Percentiles rank a stretch among this genome's conserved stretches.
Evolutionary conservation across 2,888 invertebrate genomes (phyloP).

Genomic region (Chamaedrilus cognettii): DNA sequence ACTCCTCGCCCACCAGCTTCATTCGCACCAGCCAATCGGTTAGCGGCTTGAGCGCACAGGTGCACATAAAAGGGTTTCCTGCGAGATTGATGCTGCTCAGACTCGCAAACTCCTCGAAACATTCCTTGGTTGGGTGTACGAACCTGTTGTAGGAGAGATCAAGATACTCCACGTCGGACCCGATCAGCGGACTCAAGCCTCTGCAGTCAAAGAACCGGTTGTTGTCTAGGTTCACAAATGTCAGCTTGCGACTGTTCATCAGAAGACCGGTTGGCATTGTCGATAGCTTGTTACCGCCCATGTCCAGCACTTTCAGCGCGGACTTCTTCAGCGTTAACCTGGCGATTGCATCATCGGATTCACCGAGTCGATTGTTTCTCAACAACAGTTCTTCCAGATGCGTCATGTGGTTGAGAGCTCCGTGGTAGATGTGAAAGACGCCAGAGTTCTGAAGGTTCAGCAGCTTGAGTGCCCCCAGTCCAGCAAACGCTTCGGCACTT

Average conservation of each 20-base stretch:
- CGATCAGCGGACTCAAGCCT: not conserved
- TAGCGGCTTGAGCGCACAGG: slow-evolving; percentile 12
- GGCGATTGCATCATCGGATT: slow-evolving; percentile 10
- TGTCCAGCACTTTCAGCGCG: slow-evolving; percentile 17
- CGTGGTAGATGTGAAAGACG: slow-evolving; percentile 22
- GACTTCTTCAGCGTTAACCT: slow-evolving; percentile 23
- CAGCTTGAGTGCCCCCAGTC: slow-evolving; percentile 14
- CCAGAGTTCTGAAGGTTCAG: slow-evolving; percentile 24
- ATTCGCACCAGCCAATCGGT: slow-evolving; percentile 12
- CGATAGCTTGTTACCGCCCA: slow-evolving; percentile 24
- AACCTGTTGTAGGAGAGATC: slow-evolving; percentile 25
- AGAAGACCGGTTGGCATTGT: slow-evolving; percentile 20
- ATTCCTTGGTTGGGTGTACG: slow-evolving; percentile 11
- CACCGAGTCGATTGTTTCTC: slow-evolving; percentile 22
- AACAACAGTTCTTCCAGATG: slow-evolving; percentile 26
- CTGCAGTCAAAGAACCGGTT: slow-evolving; percentile 23
- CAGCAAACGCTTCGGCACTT: slow-evolving; percentile 19
- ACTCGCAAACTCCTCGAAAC: slow-evolving; percentile 14
- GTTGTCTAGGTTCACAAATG: slow-evolving; percentile 18
- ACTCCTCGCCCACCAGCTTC: slow-evolving; percentile 1
- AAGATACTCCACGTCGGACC: slow-evolving; percentile 14
- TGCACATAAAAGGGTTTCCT: slow-evolving; percentile 26
- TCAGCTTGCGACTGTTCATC: slow-evolving; percentile 16
- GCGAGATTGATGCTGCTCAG: slow-evolving; percentile 20
- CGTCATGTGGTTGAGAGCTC: slow-evolving; percentile 13